Conservation (phyloP, 2,888 invertebrate genomes). For the Hermodice carunculata region DNA sequence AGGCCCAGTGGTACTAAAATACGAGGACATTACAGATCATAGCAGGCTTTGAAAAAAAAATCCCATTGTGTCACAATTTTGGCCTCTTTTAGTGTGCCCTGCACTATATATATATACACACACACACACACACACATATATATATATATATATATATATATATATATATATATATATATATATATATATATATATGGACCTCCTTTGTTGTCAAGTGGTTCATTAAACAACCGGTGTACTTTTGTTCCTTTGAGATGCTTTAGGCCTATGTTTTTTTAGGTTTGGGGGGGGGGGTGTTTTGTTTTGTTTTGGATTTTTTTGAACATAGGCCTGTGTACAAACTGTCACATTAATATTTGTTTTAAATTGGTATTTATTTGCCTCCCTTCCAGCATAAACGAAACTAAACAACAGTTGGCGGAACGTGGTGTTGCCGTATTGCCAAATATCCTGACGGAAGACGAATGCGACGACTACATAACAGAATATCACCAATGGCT, state of each 20-base stretch:
- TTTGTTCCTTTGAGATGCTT: background rate
- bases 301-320: no score
- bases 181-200: background rate
- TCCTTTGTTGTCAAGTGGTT: background rate
- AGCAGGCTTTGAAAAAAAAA: no score
- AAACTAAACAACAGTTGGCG: conserved; percentile 31
- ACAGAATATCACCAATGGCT: conserved; percentile 48
- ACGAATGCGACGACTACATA: conserved; percentile 47
- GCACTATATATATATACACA: background rate
- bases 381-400: background rate
- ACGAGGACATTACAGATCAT: no score
- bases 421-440: conserved; percentile 52
- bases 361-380: no score
- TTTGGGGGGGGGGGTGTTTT: no score
- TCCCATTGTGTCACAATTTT: no score
- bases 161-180: background rate
- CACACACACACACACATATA: background rate
- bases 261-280: no score
- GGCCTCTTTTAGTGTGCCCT: no score
- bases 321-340: no score
- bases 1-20: no score
- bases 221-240: background rate
- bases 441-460: conserved; percentile 36
- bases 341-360: no score
- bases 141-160: conserved; percentile 8